These are phyloP conservation scores for Pseudomugil tenellus DNA, from an alignment of 2,797 vertebrate genomes.

Conservation along the genomic window DNA sequence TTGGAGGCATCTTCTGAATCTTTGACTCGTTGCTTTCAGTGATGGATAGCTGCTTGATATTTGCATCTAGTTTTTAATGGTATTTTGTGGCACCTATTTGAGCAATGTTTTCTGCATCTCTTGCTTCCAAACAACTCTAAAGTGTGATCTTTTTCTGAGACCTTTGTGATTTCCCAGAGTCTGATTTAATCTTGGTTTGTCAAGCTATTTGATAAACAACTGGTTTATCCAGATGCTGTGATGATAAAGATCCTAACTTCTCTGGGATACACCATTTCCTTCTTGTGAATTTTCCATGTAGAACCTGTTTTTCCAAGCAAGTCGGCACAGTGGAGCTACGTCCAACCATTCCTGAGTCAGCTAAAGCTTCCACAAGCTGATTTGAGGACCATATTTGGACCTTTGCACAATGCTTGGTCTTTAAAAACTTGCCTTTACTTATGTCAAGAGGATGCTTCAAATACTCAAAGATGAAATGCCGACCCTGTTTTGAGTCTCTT, in stretches of 20 bases:
- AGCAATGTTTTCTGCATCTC: neutral
- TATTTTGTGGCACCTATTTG: slow-evolving; percentile 4
- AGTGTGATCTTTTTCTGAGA: neutral
- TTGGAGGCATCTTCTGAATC: slow-evolving; percentile 7
- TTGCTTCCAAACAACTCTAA: neutral
- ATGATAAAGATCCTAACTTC: neutral
- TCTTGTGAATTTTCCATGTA: slow-evolving; percentile 10
- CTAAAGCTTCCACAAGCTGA: neutral
- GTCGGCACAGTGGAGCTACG: neutral
- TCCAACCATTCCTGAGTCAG: neutral
- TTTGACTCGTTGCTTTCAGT: slow-evolving; percentile 1
- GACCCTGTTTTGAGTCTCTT: neutral
- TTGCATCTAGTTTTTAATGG: neutral
- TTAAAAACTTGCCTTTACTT: neutral
- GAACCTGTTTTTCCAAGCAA: slow-evolving; percentile 8
- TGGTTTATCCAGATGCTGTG: neutral
- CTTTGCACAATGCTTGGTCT: neutral
- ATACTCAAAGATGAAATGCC: neutral
- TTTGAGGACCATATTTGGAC: neutral
- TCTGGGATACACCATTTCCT: neutral
- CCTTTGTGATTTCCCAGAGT: neutral
- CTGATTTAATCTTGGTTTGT: slow-evolving; percentile 2
- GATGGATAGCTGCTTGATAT: neutral
- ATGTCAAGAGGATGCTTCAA: neutral
- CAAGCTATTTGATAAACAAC: neutral